Conservation (phyloP, 2,113 vertebrate species). For the Gymnogyps californianus region DNA sequence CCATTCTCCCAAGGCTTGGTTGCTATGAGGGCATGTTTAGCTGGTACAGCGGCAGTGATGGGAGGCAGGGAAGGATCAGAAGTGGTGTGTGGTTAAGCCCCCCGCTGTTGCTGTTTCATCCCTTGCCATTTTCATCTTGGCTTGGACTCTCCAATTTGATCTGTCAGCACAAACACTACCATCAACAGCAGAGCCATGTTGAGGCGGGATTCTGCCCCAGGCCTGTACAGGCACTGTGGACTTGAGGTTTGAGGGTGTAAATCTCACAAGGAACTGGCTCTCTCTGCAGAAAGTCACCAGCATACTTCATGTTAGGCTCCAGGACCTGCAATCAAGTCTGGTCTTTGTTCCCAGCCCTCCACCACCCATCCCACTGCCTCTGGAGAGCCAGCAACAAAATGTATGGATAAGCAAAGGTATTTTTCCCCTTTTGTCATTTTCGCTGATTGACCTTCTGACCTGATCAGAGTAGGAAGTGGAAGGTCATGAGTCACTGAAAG, state of each 20-base stretch:
- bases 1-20: background rate
- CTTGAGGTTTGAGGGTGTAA: background rate
- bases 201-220: background rate
- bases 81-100: accelerated
- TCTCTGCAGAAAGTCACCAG: background rate
- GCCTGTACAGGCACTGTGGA: background rate
- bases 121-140: background rate
- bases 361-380: accelerated
- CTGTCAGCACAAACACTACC: background rate
- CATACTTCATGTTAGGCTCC: background rate
- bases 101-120: background rate
- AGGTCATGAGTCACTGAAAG: background rate
- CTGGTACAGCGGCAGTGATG: background rate
- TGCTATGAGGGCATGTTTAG: background rate
- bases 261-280: background rate
- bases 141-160: background rate
- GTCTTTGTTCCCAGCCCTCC: background rate
- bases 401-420: background rate
- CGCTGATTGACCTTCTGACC: background rate
- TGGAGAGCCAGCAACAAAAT: accelerated
- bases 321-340: background rate
- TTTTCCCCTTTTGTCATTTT: background rate
- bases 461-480: background rate
- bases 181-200: background rate
- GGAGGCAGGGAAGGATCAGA: background rate